Evolutionary conservation across 1,140 invertebrate species (phyloP).

Genomic region (Brachionus asplanchnoidis): DNA sequence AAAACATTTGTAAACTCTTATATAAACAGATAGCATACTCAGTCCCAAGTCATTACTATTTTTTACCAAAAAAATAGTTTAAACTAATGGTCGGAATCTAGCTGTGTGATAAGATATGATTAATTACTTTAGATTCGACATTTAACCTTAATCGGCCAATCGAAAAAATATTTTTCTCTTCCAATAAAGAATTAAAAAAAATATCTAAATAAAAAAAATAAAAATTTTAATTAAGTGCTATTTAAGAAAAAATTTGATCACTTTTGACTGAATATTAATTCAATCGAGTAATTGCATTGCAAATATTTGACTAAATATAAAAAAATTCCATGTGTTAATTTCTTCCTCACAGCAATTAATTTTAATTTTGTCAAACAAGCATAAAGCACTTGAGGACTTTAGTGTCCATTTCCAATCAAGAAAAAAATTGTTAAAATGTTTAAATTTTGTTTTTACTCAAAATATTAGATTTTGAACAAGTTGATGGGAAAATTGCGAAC

Average conservation of each 20-base stretch:
- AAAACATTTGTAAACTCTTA: neutral
- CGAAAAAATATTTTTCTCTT: neutral
- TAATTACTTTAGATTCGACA: neutral
- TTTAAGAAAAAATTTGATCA: neutral
- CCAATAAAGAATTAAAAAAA: neutral
- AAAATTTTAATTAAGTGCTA: neutral
- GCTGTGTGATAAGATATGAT: constrained; percentile 17
- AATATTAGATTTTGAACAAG: neutral
- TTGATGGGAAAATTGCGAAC: neutral
- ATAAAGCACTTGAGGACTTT: neutral
- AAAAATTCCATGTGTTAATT: neutral
- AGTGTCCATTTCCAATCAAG: neutral
- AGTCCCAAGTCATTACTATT: neutral
- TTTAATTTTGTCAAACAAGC: neutral
- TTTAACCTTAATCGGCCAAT: neutral
- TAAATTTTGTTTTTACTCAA: neutral
- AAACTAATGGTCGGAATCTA: neutral
- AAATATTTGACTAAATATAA: neutral
- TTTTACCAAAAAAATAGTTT: neutral
- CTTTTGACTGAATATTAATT: neutral
- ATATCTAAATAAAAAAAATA: neutral
- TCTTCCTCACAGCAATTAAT: neutral
- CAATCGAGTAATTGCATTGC: neutral
- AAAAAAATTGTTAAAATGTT: neutral
- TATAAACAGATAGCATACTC: neutral